Evolutionary conservation across 2,888 invertebrate species (phyloP).

Genomic region (Brachylomia viminalis): DNA sequence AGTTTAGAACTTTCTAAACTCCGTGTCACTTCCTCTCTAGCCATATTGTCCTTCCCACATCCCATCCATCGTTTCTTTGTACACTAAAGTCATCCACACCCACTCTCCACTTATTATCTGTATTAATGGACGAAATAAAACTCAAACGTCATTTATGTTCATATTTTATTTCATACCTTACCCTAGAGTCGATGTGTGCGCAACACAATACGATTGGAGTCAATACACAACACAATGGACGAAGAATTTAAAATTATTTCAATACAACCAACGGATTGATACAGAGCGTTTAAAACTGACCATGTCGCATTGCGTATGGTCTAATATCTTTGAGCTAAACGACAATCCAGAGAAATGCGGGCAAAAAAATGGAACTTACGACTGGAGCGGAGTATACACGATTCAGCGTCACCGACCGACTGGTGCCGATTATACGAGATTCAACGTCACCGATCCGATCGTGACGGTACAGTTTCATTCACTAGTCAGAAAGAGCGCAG

Average conservation of each 20-base stretch:
- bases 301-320: background rate
- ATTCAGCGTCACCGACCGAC: no score
- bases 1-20: no score
- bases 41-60: no score
- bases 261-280: constrained; percentile 2
- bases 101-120: no score
- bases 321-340: constrained; percentile 19
- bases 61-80: no score
- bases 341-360: constrained; percentile 8
- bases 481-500: no score
- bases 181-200: constrained; percentile 13
- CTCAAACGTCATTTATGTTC: background rate
- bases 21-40: no score
- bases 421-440: no score
- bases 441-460: no score
- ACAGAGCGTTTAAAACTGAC: background rate
- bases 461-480: no score
- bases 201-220: constrained; percentile 5
- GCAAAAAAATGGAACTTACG: background rate
- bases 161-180: constrained; percentile 50
- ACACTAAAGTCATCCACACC: no score
- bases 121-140: constrained; percentile 26
- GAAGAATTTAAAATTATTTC: background rate
- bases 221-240: constrained; percentile 19
- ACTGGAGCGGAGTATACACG: no score